These are phyloP conservation scores for Xiphydria camelus DNA, from an alignment of 2,888 invertebrate genomes.

Conservation along the genomic window DNA sequence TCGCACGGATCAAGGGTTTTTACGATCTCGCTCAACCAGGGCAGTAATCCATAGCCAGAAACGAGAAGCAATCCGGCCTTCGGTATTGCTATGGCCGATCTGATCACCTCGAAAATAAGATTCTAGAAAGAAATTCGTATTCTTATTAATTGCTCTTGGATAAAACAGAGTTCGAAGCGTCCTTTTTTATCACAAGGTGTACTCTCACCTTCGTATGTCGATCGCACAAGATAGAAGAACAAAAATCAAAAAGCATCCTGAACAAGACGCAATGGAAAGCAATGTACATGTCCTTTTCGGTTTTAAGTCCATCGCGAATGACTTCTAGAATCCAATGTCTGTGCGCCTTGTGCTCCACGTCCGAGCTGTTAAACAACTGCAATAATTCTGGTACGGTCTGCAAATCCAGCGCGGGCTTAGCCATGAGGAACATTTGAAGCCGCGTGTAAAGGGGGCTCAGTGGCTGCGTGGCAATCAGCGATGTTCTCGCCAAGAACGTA, in stretches of 20 bases:
- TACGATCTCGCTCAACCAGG: conserved; percentile 66
- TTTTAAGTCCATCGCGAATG: conserved; percentile 75
- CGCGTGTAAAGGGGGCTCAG: conserved; percentile 75
- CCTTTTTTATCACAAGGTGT: no score
- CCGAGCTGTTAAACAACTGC: conserved; percentile 79
- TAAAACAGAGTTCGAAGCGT: no score
- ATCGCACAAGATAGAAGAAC: conserved; percentile 67
- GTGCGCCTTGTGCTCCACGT: conserved; percentile 70
- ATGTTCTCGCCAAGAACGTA: conserved; percentile 72
- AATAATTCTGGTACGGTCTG: conserved; percentile 86
- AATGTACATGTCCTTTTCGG: conserved; percentile 73
- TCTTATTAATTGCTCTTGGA: no score
- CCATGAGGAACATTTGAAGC: conserved; percentile 76
- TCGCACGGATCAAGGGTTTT: conserved; percentile 29
- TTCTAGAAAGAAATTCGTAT: no score
- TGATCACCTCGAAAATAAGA: conserved; percentile 68
- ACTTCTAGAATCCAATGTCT: conserved; percentile 79
- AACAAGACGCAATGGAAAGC: conserved; percentile 74
- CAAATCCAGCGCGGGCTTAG: conserved; percentile 77
- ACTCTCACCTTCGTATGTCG: conserved; percentile 62
- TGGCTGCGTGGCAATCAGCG: conserved; percentile 74
- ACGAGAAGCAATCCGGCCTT: conserved; percentile 69
- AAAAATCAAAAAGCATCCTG: conserved; percentile 77
- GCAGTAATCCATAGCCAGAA: conserved; percentile 70
- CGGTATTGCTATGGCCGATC: conserved; percentile 66